Conservation (phyloP, 2,113 vertebrate species). For the Odocoileus hemionus region DNA sequence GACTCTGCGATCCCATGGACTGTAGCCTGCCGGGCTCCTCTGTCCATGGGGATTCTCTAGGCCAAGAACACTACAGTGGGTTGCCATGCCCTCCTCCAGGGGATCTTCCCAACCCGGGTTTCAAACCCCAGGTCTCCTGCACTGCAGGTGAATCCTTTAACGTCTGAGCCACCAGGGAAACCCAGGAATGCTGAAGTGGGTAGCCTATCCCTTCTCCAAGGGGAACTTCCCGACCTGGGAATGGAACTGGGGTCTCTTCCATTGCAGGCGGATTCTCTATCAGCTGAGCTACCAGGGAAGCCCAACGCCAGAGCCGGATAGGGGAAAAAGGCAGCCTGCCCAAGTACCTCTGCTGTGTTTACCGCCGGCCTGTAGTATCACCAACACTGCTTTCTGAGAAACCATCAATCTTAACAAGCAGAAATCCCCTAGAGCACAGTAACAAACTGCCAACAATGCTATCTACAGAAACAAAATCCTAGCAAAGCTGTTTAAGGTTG, state of each 20-base stretch:
- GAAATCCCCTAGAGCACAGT: slow-evolving; percentile 16
- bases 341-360: not conserved
- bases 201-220: not conserved
- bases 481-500: not conserved
- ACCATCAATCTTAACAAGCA: not conserved
- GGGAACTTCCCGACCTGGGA: not conserved
- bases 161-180: not conserved
- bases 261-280: not conserved
- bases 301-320: not conserved
- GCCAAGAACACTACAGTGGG: not conserved
- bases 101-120: not conserved
- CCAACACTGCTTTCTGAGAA: not conserved
- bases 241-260: not conserved
- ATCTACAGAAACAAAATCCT: slow-evolving; percentile 41
- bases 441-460: slow-evolving; percentile 33
- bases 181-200: not conserved
- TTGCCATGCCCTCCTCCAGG: not conserved
- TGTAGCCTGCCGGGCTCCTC: not conserved
- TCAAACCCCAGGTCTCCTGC: not conserved
- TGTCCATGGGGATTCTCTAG: not conserved
- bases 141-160: not conserved
- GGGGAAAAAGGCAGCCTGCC: not conserved
- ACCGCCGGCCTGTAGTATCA: not conserved
- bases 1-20: not conserved
- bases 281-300: not conserved